Evolutionary conservation across 2,797 vertebrate species (phyloP), one percentile per base, ranked within the genome.

Genomic region (Mionectes olivaceus): DNA sequence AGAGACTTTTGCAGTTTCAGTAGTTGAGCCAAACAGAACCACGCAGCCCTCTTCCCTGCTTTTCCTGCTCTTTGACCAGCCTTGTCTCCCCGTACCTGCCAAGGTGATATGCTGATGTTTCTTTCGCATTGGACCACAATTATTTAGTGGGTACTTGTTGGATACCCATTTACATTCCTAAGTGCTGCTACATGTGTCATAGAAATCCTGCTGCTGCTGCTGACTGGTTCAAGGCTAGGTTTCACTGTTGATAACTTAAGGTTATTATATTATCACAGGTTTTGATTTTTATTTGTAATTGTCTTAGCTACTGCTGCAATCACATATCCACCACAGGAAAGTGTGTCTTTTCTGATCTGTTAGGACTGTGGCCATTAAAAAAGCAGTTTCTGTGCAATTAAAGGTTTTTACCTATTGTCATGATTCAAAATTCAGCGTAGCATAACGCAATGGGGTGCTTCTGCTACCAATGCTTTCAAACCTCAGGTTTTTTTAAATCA

Each of bases 131-230:
- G 44, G 21, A 15, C 18, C 7, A 7, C 22, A 14, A 5, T 7
- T 80, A 5, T 74, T 56, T 30, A 25, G 8, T 43, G 44, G 12
- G 4, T 59, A 5, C 19, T 37, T 61, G 12, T 1, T 46, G 24
- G 14, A 11, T 75, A 18, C 18, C 30, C 10, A 1, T 44, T 74
- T 35, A 6, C 17, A 8, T 71, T 87, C 55, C 61, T 81, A 30
- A 35, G 6, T 0, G 3, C 2, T 44, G 12, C 25, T 67, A 13
- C 9, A 10, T 84, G 11, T 52, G 37, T 39, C 11, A 5, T 9
- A 33, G 35, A 78, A 89, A 71, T 67, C 7, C 32, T 83, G 6
- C 32, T 52, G 16, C 49, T 91, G 8, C 32, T 80, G 11, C 32
- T 80, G 13, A 7, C 32, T 75, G 24, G 4, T 60, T 71, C 9